Conservation (phyloP, 1,140 invertebrate species). For the Drosophila tristis region DNA sequence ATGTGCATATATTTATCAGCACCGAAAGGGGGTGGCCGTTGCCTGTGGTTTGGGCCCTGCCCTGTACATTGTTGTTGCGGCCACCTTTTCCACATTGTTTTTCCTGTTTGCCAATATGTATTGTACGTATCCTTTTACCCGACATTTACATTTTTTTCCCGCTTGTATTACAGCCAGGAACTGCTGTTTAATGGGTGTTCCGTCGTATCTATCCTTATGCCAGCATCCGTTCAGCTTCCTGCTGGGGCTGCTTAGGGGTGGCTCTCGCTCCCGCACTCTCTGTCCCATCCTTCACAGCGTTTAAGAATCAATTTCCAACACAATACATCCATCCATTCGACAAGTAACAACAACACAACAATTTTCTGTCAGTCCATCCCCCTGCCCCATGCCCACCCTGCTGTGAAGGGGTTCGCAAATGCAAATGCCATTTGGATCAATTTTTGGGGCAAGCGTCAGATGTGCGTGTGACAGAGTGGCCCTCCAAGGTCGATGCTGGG, state of each 20-base stretch:
- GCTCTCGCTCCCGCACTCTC: slow-evolving; percentile 13
- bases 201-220: slow-evolving; percentile 23
- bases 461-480: slow-evolving; percentile 22
- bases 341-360: slow-evolving; percentile 47
- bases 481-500: neutral
- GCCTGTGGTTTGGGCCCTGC: slow-evolving; percentile 23
- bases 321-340: slow-evolving; percentile 60
- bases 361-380: neutral
- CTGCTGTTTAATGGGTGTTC: slow-evolving; percentile 60
- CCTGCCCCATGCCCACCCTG: neutral
- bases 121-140: slow-evolving; percentile 34
- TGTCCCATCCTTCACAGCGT: slow-evolving; percentile 68
- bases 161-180: slow-evolving; percentile 40
- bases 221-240: slow-evolving; percentile 31
- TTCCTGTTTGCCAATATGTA: slow-evolving; percentile 27
- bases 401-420: slow-evolving; percentile 33
- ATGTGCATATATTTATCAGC: slow-evolving; percentile 9
- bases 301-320: slow-evolving; percentile 78
- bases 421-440: slow-evolving; percentile 60
- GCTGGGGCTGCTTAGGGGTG: slow-evolving; percentile 7
- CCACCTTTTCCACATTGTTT: slow-evolving; percentile 52
- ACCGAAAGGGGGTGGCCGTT: neutral
- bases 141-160: slow-evolving; percentile 59
- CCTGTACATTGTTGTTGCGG: slow-evolving; percentile 37
- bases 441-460: slow-evolving; percentile 20